Percentiles rank a stretch among this genome's conserved stretches.
phyloP scores from a whole-genome alignment of 1,140 invertebrate species.

The Gonioctena quinquepunctata region DNA sequence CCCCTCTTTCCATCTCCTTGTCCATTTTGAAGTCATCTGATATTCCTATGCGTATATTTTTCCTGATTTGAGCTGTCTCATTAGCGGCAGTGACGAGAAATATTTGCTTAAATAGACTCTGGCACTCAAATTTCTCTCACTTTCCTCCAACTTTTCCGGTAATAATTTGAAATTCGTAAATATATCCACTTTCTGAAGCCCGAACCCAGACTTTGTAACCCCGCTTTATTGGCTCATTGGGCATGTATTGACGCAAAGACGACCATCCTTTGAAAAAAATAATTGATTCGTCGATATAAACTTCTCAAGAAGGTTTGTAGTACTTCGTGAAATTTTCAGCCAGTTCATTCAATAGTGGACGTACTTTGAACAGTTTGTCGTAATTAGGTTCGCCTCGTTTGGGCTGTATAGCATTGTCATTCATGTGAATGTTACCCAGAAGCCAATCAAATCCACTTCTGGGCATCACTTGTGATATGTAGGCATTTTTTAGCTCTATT shows the following conservation, averaged over 20 bases:
- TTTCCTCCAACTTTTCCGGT: slow-evolving; percentile 48
- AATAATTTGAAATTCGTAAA: slow-evolving; percentile 55
- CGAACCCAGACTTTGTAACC: slow-evolving; percentile 29
- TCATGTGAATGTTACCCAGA: slow-evolving; percentile 12
- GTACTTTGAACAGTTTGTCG: slow-evolving; percentile 46
- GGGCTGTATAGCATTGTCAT: slow-evolving; percentile 19
- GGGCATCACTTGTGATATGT: no score
- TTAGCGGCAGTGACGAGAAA: slow-evolving; percentile 46
- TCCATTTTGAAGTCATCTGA: slow-evolving; percentile 41
- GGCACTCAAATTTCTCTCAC: slow-evolving; percentile 46
- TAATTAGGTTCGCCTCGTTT: no score
- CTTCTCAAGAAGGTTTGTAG: not conserved
- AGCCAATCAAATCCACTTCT: slow-evolving; percentile 21
- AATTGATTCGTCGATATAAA: slow-evolving; percentile 50
- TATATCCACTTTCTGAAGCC: slow-evolving; percentile 44
- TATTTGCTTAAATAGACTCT: slow-evolving; percentile 50
- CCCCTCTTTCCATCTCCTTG: slow-evolving; percentile 49
- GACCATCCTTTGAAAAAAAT: slow-evolving; percentile 51
- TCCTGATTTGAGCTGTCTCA: slow-evolving; percentile 39
- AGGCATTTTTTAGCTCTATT: slow-evolving; percentile 7
- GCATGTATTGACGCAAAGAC: slow-evolving; percentile 55
- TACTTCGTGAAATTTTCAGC: not conserved
- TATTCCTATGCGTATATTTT: slow-evolving; percentile 37
- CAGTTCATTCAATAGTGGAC: not conserved
- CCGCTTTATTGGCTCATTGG: slow-evolving; percentile 57